Evolutionary conservation across 2,797 vertebrate genomes (phyloP), one percentile per base, ranked within the genome.

Genomic region (Sardinella longiceps): DNA sequence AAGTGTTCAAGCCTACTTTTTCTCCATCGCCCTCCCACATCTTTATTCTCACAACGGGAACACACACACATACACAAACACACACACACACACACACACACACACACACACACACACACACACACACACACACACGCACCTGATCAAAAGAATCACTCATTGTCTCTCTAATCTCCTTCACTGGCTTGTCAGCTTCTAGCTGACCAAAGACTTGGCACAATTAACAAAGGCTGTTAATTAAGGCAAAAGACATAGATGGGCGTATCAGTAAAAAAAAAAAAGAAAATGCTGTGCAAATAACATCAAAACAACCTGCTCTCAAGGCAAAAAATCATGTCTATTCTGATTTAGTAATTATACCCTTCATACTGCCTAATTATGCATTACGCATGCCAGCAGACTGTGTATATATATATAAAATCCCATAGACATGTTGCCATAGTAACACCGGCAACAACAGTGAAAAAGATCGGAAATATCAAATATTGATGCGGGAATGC

Each of bases 401-500:
- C 33, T n/a, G n/a, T n/a, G n/a, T n/a, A n/a, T n/a, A n/a, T n/a
- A n/a, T 39, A 20, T 43, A 77, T 39, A 74, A 77, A 77, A 77
- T 77, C 70, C 12, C 15, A 43, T 43, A 87, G 82, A 80, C 9
- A 81, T 12, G 87, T 91, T 87, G 58, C 87, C 84, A 90, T 89
- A 81, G 85, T 83, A 90, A 90, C 86, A 66, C 15, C 33, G n/a
- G 70, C 33, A 43, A 43, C 70, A 77, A 77, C 70, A 77, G 70
- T 77, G 15, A 33, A 20, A 43, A 39, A 37, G 77, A 87, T 86
- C 85, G 81, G 86, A 87, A 90, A 87, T 80, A 88, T 90, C 25
- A 88, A 91, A 90, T 89, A 87, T 87, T 89, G 84, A 90, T 88
- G 86, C 46, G 9, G 11, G 77, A 89, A 88, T 86, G 80, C 82